phyloP scores from a whole-genome alignment of 2,888 invertebrate species.

The Sinohyriopsis cumingii region DNA sequence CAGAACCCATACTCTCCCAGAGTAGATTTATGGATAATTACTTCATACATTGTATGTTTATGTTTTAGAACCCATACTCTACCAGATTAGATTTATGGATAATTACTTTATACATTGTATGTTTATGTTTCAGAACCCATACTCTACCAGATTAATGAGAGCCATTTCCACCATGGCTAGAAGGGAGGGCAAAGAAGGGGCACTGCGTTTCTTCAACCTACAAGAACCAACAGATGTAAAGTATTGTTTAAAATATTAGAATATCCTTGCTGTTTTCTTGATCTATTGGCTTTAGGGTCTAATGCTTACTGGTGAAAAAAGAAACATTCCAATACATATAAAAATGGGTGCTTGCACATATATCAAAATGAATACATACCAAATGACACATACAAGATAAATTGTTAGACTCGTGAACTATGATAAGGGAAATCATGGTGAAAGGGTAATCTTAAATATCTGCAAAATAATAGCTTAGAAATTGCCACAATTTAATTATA shows the following conservation, averaged over 20 bases:
- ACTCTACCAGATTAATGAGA: conserved; percentile 70
- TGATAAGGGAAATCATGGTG: no score
- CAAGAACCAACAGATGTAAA: conserved; percentile 70
- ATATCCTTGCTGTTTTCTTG: no score
- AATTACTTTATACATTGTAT: not conserved
- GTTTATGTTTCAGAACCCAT: conserved; percentile 53
- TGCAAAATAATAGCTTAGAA: no score
- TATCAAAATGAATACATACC: no score
- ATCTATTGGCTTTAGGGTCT: no score
- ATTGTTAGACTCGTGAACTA: no score
- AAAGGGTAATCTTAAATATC: no score
- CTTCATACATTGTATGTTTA: not conserved
- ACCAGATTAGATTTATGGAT: conserved; percentile 36
- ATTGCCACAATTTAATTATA: no score
- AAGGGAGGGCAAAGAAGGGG: conserved; percentile 69
- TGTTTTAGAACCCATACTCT: conserved; percentile 61
- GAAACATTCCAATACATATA: no score
- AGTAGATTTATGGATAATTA: conserved; percentile 57
- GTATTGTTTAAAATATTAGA: conserved; percentile 8
- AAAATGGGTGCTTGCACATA: no score
- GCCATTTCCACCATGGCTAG: conserved; percentile 72
- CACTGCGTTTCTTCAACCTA: conserved; percentile 76
- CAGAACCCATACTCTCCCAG: conserved; percentile 65
- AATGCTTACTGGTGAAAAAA: no score
- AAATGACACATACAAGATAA: no score